Percentiles rank a stretch among this genome's conserved stretches.
Evolutionary conservation across 2,888 invertebrate species (phyloP).

Genomic region (Microctonus aethiopoides): DNA sequence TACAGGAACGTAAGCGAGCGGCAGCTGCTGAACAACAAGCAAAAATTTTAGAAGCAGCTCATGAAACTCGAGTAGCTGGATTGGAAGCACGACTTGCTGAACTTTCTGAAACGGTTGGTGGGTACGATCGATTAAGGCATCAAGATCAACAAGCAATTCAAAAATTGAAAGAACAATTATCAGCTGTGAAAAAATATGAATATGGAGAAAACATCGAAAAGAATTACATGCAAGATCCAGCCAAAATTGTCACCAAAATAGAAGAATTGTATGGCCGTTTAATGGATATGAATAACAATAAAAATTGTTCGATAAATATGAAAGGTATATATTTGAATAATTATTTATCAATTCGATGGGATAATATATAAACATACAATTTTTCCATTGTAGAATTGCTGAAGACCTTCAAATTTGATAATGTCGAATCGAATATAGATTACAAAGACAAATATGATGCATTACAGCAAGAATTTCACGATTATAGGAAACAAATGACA

Average conservation of each 20-base stretch:
- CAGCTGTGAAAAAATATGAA: conserved; percentile 51
- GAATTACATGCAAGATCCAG: conserved; percentile 48
- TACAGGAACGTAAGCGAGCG: conserved; percentile 77
- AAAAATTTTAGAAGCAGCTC: conserved; percentile 74
- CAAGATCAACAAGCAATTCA: conserved; percentile 80
- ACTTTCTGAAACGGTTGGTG: conserved; percentile 81
- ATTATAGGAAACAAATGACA: conserved; percentile 69
- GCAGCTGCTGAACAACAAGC: conserved; percentile 80
- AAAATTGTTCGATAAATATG: conserved; percentile 57
- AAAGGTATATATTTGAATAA: conserved; percentile 61
- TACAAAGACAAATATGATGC: conserved; percentile 76
- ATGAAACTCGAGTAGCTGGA: conserved; percentile 81
- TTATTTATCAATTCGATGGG: not conserved
- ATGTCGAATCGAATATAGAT: conserved; percentile 56
- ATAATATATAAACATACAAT: not conserved
- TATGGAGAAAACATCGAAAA: conserved; percentile 44
- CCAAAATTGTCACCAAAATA: conserved; percentile 57
- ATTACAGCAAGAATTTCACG: conserved; percentile 76
- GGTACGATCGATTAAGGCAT: conserved; percentile 78
- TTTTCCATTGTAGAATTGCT: conserved; percentile 63
- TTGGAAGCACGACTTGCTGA: conserved; percentile 83
- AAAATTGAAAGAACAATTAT: conserved; percentile 71
- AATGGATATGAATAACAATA: conserved; percentile 66
- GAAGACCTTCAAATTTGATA: conserved; percentile 56
- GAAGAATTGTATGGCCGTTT: conserved; percentile 66